Evolutionary conservation across 2,888 invertebrate genomes (phyloP).

Genomic region (Trachelus troglodyta): DNA sequence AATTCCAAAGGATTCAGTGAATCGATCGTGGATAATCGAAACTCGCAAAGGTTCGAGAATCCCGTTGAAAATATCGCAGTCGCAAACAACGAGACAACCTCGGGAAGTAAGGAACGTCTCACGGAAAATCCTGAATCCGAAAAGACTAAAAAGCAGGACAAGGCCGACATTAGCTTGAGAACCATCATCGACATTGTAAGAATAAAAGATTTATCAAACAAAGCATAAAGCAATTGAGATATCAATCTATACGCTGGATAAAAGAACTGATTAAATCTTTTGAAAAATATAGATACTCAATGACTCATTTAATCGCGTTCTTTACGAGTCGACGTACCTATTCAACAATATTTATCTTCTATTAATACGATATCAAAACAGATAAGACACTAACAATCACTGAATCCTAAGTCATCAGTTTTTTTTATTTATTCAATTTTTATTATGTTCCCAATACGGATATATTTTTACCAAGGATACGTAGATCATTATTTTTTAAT

Average conservation of each 20-base stretch:
- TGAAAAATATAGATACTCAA: background rate
- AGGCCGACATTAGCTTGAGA: constrained; percentile 12
- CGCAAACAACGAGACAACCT: background rate
- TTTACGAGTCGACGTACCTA: background rate
- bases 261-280: background rate
- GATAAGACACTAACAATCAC: background rate
- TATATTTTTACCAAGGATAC: too few species aligned
- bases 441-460: too few species aligned
- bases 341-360: background rate
- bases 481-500: too few species aligned
- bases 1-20: background rate
- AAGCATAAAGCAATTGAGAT: background rate
- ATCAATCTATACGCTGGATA: background rate
- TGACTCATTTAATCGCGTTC: background rate
- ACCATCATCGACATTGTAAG: constrained; percentile 13
- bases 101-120: constrained; percentile 2
- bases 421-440: too few species aligned
- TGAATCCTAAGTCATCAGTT: background rate
- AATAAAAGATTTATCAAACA: background rate
- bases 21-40: background rate
- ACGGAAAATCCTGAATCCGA: background rate
- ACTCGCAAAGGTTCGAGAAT: background rate
- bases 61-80: background rate
- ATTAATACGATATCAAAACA: background rate
- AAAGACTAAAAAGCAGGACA: constrained; percentile 12